These are phyloP conservation scores for Mayetiola destructor DNA, from an alignment of 2,888 invertebrate genomes.

Conservation along the genomic window DNA sequence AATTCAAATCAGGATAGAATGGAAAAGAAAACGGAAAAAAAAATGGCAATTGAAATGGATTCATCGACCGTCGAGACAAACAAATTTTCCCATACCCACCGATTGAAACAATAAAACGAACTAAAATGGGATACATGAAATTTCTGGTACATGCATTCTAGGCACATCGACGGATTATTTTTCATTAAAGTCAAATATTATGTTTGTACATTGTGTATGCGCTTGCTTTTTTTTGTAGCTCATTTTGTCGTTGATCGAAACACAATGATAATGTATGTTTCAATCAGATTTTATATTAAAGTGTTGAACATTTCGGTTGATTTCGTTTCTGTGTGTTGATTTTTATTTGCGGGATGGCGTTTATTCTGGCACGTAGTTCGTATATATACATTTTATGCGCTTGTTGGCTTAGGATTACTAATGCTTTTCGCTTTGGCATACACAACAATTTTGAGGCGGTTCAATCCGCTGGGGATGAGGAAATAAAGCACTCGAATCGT, in stretches of 20 bases:
- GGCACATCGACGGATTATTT: not conserved
- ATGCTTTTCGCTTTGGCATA: no score
- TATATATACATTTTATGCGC: not conserved
- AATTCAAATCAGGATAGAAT: not conserved
- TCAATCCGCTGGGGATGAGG: no score
- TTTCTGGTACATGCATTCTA: no score
- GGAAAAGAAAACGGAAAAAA: not conserved
- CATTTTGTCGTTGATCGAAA: not conserved
- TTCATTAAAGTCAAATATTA: not conserved
- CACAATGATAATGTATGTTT: conserved; percentile 7
- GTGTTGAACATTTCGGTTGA: no score
- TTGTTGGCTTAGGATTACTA: not conserved
- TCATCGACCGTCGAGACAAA: no score
- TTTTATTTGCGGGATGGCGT: not conserved
- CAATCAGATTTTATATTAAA: conserved; percentile 5
- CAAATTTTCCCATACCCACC: no score
- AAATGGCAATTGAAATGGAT: not conserved
- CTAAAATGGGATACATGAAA: no score
- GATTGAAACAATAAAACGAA: no score
- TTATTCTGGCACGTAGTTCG: not conserved
- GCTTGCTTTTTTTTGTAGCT: not conserved
- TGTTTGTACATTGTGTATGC: not conserved
- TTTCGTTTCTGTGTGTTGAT: not conserved
- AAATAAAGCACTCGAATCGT: no score
- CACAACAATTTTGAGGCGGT: no score